Evolutionary conservation across 2,113 vertebrate species (phyloP).

Genomic region (Tragelaphus strepsiceros): DNA sequence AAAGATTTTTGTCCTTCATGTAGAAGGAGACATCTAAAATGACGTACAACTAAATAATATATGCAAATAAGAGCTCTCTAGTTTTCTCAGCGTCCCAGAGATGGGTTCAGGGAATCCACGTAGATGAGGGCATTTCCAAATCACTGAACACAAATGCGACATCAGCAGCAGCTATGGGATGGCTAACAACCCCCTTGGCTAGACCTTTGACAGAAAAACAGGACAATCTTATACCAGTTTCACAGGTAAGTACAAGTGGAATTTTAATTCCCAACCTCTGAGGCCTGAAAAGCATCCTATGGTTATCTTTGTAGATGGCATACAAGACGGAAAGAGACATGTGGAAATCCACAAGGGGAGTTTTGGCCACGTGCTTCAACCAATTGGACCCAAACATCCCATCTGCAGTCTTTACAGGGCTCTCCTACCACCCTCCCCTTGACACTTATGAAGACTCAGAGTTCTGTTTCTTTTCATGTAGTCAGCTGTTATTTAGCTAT

Average conservation of each 20-base stretch:
- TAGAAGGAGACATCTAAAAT: not conserved
- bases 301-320: not conserved
- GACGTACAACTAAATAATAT: not conserved
- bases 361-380: fast-evolving
- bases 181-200: not conserved
- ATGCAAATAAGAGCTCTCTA: not conserved
- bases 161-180: not conserved
- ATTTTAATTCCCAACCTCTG: not conserved
- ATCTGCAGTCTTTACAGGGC: not conserved
- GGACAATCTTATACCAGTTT: not conserved
- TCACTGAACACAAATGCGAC: not conserved
- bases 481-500: not conserved
- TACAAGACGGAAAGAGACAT: not conserved
- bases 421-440: not conserved
- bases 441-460: not conserved
- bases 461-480: not conserved
- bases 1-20: not conserved
- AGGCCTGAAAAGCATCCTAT: not conserved
- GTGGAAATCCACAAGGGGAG: not conserved
- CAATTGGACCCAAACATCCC: no score
- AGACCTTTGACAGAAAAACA: not conserved
- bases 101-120: not conserved
- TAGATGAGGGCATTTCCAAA: not conserved
- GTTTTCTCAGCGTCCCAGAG: not conserved
- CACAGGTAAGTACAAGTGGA: not conserved